Percentiles rank a stretch among this genome's conserved stretches.
Conservation (phyloP, 1,140 invertebrate genomes). For the Anastatus disparis region DNA sequence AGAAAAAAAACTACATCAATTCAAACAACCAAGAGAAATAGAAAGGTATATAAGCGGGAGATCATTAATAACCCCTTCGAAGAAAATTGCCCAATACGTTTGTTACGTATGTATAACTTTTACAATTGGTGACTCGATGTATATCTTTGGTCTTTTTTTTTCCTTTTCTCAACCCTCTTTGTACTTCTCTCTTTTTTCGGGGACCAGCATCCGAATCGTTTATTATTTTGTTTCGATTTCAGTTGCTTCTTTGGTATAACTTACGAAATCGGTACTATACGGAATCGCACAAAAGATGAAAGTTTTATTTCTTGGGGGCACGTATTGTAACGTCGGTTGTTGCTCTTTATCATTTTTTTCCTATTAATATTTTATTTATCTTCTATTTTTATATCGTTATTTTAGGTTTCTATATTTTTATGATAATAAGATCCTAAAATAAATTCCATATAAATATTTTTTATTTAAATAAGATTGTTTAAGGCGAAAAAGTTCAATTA, state of each 20-base stretch:
- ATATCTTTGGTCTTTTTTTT: conserved; percentile 9
- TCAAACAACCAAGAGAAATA: background rate
- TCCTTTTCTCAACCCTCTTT: conserved; percentile 17
- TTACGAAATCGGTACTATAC: too few species aligned
- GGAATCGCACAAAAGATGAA: background rate
- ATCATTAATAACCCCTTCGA: conserved; percentile 34
- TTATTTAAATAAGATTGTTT: too few species aligned
- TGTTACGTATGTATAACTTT: background rate
- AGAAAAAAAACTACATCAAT: background rate
- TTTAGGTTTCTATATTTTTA: too few species aligned
- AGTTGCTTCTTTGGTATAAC: background rate
- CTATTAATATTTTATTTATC: too few species aligned
- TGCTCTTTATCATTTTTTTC: too few species aligned
- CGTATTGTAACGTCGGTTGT: too few species aligned
- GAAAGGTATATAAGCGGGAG: conserved; percentile 6
- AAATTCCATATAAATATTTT: too few species aligned
- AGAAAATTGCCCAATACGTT: too few species aligned
- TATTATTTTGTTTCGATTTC: conserved; percentile 27
- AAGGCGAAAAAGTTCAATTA: too few species aligned
- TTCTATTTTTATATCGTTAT: too few species aligned
- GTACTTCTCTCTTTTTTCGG: background rate
- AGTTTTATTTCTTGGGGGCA: background rate
- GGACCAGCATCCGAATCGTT: conserved; percentile 17
- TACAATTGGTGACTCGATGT: conserved; percentile 13
- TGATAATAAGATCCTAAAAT: too few species aligned